phyloP scores from a whole-genome alignment of 2,113 vertebrate species.

The Bothrops jararaca region DNA sequence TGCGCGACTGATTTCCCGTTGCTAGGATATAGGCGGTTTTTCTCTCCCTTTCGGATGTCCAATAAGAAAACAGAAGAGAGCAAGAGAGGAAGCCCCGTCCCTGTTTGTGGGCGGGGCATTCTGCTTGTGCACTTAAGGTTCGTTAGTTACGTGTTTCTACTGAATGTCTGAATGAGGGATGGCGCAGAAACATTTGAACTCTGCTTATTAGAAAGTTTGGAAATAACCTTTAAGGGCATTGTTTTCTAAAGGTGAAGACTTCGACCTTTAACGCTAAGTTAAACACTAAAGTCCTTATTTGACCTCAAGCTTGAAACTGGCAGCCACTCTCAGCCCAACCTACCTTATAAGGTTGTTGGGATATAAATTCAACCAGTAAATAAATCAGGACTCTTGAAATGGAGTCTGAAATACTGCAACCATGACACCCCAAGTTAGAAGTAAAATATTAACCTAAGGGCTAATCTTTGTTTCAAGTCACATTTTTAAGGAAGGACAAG shows the following conservation, averaged over 20 bases:
- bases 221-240: background rate
- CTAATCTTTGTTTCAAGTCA: background rate
- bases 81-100: background rate
- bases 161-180: background rate
- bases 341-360: background rate
- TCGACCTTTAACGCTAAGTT: background rate
- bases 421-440: background rate
- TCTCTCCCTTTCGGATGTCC: too few species aligned
- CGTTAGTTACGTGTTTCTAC: background rate
- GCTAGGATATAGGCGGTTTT: background rate
- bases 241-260: background rate
- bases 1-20: background rate
- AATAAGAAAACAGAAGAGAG: too few species aligned
- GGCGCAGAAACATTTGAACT: background rate
- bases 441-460: background rate
- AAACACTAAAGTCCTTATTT: background rate
- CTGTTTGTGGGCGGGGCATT: background rate
- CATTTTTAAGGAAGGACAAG: background rate
- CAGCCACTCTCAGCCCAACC: background rate
- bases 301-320: background rate
- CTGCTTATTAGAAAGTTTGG: background rate
- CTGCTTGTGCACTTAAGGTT: background rate
- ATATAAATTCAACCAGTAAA: background rate
- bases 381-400: background rate
- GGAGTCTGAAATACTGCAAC: background rate